A percentile compares a stretch with the other conserved stretches of the same genome.
Evolutionary conservation across 2,888 invertebrate genomes (phyloP).

Genomic region (Ptycholaimellus sp.): DNA sequence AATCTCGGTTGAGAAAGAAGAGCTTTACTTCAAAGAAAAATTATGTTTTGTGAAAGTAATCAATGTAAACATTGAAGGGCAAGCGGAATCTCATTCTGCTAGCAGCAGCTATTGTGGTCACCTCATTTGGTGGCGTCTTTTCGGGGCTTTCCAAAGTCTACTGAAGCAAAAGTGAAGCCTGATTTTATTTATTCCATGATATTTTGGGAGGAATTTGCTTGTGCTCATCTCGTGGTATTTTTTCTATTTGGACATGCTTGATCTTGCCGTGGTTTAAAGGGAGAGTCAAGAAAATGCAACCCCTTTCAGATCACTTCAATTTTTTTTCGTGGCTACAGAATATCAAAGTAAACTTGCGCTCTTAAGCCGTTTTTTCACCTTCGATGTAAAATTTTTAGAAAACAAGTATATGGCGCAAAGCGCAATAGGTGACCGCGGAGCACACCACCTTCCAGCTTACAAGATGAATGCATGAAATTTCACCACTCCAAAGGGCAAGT

Average conservation of each 20-base stretch:
- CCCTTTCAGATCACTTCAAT: not conserved
- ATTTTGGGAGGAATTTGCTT: not conserved
- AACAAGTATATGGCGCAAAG: too few relatives aligned
- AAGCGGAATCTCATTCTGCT: not conserved
- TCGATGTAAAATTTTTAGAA: too few relatives aligned
- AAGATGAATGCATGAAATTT: too few relatives aligned
- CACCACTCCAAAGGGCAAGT: too few relatives aligned
- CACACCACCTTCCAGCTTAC: too few relatives aligned
- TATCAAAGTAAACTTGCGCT: too few relatives aligned
- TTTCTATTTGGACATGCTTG: too few relatives aligned
- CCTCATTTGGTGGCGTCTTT: not conserved
- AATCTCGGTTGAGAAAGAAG: slow-evolving; percentile 22
- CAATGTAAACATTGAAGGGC: not conserved
- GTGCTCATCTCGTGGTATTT: too few relatives aligned
- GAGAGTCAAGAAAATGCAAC: not conserved
- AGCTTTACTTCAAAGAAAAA: not conserved
- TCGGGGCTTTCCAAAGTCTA: not conserved
- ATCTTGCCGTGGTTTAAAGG: too few relatives aligned
- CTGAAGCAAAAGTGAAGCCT: not conserved
- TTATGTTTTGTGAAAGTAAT: not conserved
- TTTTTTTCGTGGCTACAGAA: not conserved
- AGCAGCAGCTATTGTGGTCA: not conserved
- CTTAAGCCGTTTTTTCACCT: too few relatives aligned
- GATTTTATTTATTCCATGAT: not conserved
- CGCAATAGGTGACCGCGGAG: too few relatives aligned